phyloP scores from a whole-genome alignment of 2,888 invertebrate species.

The Meliscaeva auricollis region DNA sequence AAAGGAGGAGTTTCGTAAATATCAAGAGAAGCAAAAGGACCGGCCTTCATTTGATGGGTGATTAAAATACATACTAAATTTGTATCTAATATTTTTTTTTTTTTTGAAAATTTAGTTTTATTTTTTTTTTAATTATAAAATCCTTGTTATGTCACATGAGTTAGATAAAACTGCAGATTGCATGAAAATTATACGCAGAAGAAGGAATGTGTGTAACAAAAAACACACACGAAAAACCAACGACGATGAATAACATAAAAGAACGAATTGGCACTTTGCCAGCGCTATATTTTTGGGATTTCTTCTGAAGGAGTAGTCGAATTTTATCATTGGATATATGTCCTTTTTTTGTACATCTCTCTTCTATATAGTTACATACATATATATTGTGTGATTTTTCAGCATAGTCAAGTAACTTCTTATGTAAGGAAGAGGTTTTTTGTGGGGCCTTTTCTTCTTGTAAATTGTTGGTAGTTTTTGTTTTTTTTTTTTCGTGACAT shows the following conservation, averaged over 20 bases:
- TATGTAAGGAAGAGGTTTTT: slow-evolving; percentile 52
- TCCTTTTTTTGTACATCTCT: not conserved
- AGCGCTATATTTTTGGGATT: slow-evolving; percentile 46
- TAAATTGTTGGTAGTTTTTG: no score
- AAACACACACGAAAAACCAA: slow-evolving; percentile 41
- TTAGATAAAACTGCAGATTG: slow-evolving; percentile 66
- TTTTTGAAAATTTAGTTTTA: not conserved
- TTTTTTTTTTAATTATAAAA: slow-evolving; percentile 8
- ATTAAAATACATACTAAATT: slow-evolving; percentile 42
- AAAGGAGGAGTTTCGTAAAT: slow-evolving; percentile 82
- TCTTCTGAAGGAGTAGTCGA: slow-evolving; percentile 39
- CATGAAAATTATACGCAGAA: slow-evolving; percentile 77
- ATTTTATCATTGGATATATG: slow-evolving; percentile 32
- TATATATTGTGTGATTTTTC: slow-evolving; percentile 61
- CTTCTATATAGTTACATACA: not conserved
- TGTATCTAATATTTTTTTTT: not conserved
- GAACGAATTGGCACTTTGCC: slow-evolving; percentile 59
- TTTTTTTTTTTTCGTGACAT: not conserved
- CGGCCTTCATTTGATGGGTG: slow-evolving; percentile 82
- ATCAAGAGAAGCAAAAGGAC: slow-evolving; percentile 81
- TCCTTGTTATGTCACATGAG: slow-evolving; percentile 57
- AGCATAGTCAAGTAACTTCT: slow-evolving; percentile 58
- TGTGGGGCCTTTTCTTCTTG: not conserved
- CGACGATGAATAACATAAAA: slow-evolving; percentile 31
- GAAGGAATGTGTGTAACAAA: slow-evolving; percentile 71